phyloP scores from a whole-genome alignment of 2,113 vertebrate species.

The Coracopsis vasa region DNA sequence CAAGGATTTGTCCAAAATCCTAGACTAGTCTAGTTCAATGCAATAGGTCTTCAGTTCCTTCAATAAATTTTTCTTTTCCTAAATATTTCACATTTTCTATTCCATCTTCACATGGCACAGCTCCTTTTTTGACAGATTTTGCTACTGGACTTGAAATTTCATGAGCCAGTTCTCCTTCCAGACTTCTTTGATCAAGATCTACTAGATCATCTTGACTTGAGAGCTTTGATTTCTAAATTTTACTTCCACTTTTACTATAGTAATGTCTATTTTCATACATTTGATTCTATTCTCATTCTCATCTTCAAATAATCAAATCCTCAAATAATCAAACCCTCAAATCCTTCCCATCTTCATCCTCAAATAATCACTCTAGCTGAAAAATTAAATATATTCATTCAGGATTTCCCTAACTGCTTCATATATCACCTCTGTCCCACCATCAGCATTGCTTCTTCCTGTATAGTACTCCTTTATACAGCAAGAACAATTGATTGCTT shows the following conservation, averaged over 20 bases:
- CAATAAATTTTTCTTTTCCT: not conserved
- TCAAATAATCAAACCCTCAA: not conserved
- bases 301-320: not conserved
- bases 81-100: not conserved
- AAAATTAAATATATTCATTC: not conserved
- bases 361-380: not conserved
- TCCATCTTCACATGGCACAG: not conserved
- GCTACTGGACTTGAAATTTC: not conserved
- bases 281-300: not conserved
- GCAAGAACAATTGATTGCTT: not conserved
- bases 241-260: not conserved
- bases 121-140: not conserved
- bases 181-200: not conserved
- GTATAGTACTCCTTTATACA: not conserved
- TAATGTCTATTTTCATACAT: not conserved
- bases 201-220: not conserved
- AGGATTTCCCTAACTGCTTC: not conserved
- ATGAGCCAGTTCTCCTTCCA: not conserved
- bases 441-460: not conserved
- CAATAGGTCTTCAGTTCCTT: not conserved
- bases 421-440: not conserved
- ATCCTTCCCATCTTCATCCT: not conserved
- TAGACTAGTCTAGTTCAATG: not conserved
- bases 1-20: not conserved
- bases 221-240: not conserved